Base-by-base conservation (phyloP, 2,113 vertebrate species). In the Antechinus stuartii region DNA sequence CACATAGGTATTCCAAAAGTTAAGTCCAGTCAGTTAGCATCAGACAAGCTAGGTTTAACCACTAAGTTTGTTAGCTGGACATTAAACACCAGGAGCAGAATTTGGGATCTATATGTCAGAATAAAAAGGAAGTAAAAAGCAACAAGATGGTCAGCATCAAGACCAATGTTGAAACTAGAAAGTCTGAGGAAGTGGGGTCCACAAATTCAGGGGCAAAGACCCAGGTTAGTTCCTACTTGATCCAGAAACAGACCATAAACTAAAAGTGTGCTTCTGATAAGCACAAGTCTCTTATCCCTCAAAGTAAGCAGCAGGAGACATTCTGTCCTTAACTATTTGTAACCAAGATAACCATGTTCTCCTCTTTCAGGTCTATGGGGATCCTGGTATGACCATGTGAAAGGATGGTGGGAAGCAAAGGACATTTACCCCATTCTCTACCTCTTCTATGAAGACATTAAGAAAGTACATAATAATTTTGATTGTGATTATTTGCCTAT, bases 391-490 rank as follows among this genome's bases (percentile, higher is more conserved):
- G 97, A 99, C 89, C 98, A 98, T 0, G 98, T 99, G 68, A 98
- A 97, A 96, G 98, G 97, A 96, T 98, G 98, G 98, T 98, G 98
- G 98, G 97, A 97, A 46, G 97, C 97, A 52, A 98, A 98, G 96
- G 97, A 98, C 2, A 97, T 96, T 16, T 96, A 98, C 7, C 94
- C 53, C 57, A 97, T 99, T 89, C 97, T 99, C 90, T 98, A 98
- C 10, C 95, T 98, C 93, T 98, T 98, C 98, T 98, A 97, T 54
- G 98, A 98, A 98, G 98, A 99, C 16, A 98, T 98, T 95, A 98
- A 98, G 9, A 96, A 98, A 97, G 98, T 98, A 97, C 98, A 94
- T 96, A 56, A 35, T 93, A 61, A 92, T 90, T 14, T 90, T 57
- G 23, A 19, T 90, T 92, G 89, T 92, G 3, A 94, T 16, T 94